Conservation (phyloP, 2,113 vertebrate genomes). For the Narcine bancroftii region DNA sequence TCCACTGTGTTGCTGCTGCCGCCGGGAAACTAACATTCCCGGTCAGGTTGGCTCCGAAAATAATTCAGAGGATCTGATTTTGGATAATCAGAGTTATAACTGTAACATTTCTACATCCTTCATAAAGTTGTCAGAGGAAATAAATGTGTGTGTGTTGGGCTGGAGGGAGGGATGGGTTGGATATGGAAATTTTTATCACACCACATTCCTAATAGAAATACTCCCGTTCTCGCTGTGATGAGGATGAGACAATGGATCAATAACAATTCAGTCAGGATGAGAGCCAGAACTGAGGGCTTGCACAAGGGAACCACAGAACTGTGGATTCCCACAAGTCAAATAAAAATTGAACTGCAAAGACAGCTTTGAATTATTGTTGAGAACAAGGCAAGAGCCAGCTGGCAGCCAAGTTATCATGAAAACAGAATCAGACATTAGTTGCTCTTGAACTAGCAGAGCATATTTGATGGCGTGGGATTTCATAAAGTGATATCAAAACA, state of each 20-base stretch:
- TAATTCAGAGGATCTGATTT: no score
- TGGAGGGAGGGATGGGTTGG: not conserved
- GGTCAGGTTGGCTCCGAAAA: no score
- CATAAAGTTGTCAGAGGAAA: not conserved
- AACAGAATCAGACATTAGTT: not conserved
- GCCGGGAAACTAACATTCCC: no score
- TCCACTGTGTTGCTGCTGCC: no score
- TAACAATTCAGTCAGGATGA: not conserved
- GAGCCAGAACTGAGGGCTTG: not conserved
- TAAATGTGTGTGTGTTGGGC: no score
- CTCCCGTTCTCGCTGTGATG: no score
- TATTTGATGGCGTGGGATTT: no score
- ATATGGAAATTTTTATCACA: not conserved
- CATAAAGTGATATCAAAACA: no score
- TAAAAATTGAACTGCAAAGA: not conserved
- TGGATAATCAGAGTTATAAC: no score
- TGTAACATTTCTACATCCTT: not conserved
- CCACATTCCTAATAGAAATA: not conserved
- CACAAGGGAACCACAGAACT: not conserved
- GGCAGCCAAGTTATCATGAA: not conserved
- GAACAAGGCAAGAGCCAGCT: not conserved
- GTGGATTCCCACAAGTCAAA: not conserved
- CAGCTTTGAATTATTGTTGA: not conserved
- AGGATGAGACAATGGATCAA: not conserved
- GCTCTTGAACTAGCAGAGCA: no score